Percentiles rank a stretch among this genome's conserved stretches.
Conservation (phyloP, 2,888 invertebrate species). For the Zaprionus lineosus region DNA sequence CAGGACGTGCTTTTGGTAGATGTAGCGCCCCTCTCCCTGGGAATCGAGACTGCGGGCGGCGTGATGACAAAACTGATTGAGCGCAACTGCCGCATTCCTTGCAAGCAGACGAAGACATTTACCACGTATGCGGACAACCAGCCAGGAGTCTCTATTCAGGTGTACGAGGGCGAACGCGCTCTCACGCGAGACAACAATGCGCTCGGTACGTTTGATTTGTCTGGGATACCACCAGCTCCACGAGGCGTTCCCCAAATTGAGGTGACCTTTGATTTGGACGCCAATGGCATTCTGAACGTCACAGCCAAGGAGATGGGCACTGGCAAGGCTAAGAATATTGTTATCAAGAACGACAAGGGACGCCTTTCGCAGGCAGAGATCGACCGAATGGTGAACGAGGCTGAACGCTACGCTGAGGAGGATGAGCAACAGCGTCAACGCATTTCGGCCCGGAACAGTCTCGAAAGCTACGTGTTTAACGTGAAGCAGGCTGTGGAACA, state of each 20-base stretch:
- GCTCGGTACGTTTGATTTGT: slow-evolving; percentile 30
- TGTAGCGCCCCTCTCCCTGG: slow-evolving; percentile 28
- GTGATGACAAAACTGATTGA: slow-evolving; percentile 35
- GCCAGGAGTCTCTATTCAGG: slow-evolving; percentile 33
- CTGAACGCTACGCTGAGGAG: slow-evolving; percentile 86
- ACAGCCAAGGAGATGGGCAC: slow-evolving; percentile 88
- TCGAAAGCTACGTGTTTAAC: slow-evolving; percentile 29
- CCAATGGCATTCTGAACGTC: slow-evolving; percentile 96
- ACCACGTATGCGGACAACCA: slow-evolving; percentile 35
- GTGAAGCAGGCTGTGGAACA: slow-evolving; percentile 30
- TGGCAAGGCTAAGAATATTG: slow-evolving; percentile 88
- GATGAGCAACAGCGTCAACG: slow-evolving; percentile 36
- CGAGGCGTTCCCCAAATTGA: slow-evolving; percentile 93
- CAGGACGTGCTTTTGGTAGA: slow-evolving; percentile 35
- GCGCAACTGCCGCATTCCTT: slow-evolving; percentile 31
- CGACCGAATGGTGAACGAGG: slow-evolving; percentile 89
- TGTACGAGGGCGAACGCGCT: slow-evolving; percentile 34
- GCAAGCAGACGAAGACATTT: slow-evolving; percentile 35
- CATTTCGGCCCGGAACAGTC: slow-evolving; percentile 28
- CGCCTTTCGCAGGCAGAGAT: slow-evolving; percentile 91
- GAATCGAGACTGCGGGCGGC: slow-evolving; percentile 35
- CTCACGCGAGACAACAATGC: slow-evolving; percentile 28
- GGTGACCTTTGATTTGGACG: slow-evolving; percentile 91
- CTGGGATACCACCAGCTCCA: slow-evolving; percentile 91
- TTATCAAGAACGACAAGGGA: slow-evolving; percentile 92